Conservation (phyloP, 2,888 invertebrate genomes). For the Melipona bicolor region DNA sequence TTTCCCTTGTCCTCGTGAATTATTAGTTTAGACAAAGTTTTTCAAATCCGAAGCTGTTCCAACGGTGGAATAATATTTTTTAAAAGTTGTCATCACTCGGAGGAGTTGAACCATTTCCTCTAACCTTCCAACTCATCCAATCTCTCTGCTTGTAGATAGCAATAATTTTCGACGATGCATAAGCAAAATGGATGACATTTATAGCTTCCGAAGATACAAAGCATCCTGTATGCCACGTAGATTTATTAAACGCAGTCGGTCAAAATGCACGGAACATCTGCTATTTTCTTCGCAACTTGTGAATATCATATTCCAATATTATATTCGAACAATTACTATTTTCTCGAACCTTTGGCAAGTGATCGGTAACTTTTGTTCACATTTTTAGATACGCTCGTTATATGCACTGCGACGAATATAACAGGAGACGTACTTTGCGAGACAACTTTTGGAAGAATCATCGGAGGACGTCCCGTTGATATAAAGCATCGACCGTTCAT, state of each 20-base stretch:
- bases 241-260: constrained; percentile 36
- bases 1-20: no score
- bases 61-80: no score
- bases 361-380: neutral
- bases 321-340: neutral
- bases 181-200: constrained; percentile 49
- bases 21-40: no score
- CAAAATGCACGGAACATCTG: constrained; percentile 35
- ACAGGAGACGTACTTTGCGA: neutral
- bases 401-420: neutral
- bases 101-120: neutral
- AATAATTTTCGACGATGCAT: constrained; percentile 32
- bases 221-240: constrained; percentile 18
- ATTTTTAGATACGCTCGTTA: constrained; percentile 10
- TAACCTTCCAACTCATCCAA: constrained; percentile 9
- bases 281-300: constrained; percentile 42
- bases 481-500: constrained; percentile 64
- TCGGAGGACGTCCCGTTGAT: constrained; percentile 59
- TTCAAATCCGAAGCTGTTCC: no score
- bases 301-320: constrained; percentile 17
- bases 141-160: constrained; percentile 21
- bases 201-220: constrained; percentile 40
- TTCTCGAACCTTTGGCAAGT: neutral
- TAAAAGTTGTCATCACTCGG: no score
- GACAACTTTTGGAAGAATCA: constrained; percentile 51